These are phyloP conservation scores for Heliothis subflexa DNA, from an alignment of 1,140 invertebrate species.

Conservation along the genomic window DNA sequence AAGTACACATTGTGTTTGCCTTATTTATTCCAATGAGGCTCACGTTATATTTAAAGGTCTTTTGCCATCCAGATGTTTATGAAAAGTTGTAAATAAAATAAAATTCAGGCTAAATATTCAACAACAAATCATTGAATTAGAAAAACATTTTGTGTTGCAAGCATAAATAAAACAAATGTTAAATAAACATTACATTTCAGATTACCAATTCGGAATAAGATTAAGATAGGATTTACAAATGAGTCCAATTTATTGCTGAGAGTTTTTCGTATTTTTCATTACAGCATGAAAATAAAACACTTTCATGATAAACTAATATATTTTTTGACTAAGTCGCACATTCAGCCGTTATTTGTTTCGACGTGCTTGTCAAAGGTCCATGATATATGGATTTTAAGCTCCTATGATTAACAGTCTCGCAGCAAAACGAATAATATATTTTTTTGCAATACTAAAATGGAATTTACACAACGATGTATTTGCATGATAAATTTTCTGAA, in stretches of 20 bases:
- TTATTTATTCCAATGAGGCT: too few relatives aligned
- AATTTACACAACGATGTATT: slow-evolving; percentile 11
- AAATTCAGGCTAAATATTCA: too few relatives aligned
- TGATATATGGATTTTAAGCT: slow-evolving; percentile 41
- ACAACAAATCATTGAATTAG: too few relatives aligned
- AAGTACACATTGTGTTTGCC: too few relatives aligned
- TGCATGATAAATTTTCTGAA: neutral
- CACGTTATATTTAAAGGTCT: too few relatives aligned
- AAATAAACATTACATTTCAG: too few relatives aligned
- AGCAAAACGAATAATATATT: slow-evolving; percentile 31
- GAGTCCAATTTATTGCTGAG: neutral
- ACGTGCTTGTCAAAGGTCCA: slow-evolving; percentile 23
- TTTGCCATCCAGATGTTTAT: too few relatives aligned
- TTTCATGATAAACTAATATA: slow-evolving; percentile 35
- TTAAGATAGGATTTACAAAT: too few relatives aligned
- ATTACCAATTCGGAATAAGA: too few relatives aligned
- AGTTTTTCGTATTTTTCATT: neutral
- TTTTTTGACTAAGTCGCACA: slow-evolving; percentile 25
- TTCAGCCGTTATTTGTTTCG: slow-evolving; percentile 35
- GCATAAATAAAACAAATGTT: too few relatives aligned
- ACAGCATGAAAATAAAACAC: neutral
- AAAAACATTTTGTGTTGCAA: too few relatives aligned
- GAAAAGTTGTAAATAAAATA: too few relatives aligned
- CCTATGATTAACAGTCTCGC: slow-evolving; percentile 17
- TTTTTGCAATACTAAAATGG: slow-evolving; percentile 19